Evolutionary conservation across 92 coral and sea anemone genomes (phyloP), one percentile per base, ranked within the genome.

Genomic region (Diadumene lineata): DNA sequence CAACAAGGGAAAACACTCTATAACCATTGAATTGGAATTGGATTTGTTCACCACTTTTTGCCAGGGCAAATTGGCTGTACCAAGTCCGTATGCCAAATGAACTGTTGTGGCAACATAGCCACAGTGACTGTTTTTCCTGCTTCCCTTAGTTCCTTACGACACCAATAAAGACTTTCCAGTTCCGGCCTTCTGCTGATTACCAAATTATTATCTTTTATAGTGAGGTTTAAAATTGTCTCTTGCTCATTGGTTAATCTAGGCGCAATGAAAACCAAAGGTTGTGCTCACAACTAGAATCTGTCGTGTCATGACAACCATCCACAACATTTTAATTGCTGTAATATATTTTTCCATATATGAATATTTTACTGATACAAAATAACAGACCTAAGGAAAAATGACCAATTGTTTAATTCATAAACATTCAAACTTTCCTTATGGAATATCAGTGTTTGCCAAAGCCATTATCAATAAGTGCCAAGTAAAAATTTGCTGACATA

Each of bases 151-250:
- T 7, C 10, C 21, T n/a, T 8, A 26, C 21, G 24, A n/a, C 21
- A 58, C 65, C 21, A 58, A 58, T 10, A 58, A 50, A 58, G 65
- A 58, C 65, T 58, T 58, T 50, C 65, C 65, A 8, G 65, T 58
- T 8, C 65, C 65, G 9, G 65, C 65, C 65, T 58, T 8, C 65
- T 23, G 30, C 9, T n/a, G 21, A 58, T 58, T n/a, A 58, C 65
- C 65, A 58, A 58, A 58, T 58, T 58, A 26, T 58, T 10, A n/a
- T 23, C 65, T 58, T n/a, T 26, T 26, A n/a, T 7, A n/a, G 65
- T 23, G 21, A 8, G 24, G 25, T 58, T 58, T 26, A 58, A 26
- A 58, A 58, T 58, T 8, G 24, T 26, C 65, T 10, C 65, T 23
- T 58, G 65, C 30, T 58, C 65, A n/a, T 58, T 23, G 65, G 24